These are phyloP conservation scores for Limnephilus rhombicus DNA, from an alignment of 2,888 invertebrate species.

Conservation along the genomic window DNA sequence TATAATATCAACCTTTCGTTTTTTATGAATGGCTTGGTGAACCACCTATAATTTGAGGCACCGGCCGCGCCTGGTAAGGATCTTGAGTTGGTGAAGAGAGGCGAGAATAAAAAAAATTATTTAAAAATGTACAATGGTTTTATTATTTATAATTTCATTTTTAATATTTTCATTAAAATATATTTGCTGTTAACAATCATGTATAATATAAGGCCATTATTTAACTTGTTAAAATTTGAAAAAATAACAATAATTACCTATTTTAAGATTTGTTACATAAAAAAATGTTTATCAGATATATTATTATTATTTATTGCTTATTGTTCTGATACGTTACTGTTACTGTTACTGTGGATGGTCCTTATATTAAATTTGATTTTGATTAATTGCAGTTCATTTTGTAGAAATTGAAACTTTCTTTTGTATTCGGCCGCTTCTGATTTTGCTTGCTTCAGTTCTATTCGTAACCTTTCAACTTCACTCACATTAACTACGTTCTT, in stretches of 20 bases:
- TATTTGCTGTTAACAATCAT: conserved; percentile 30
- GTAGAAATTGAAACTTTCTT: conserved; percentile 71
- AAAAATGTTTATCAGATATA: neutral
- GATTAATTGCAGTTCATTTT: conserved; percentile 72
- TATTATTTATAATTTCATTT: neutral
- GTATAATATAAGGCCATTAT: conserved; percentile 34
- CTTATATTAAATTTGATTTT: conserved; percentile 70
- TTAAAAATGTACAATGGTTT: conserved; percentile 15
- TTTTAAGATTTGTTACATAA: neutral
- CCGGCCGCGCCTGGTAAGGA: no score
- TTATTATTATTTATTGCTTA: neutral
- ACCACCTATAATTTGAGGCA: no score
- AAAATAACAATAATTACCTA: conserved; percentile 28
- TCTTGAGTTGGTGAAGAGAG: no score
- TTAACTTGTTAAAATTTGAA: conserved; percentile 32
- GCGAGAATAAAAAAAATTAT: neutral
- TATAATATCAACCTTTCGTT: no score
- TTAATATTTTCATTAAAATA: neutral
- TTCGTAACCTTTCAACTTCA: conserved; percentile 70
- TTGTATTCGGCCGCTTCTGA: conserved; percentile 71
- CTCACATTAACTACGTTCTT: neutral
- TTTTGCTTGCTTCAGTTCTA: conserved; percentile 71
- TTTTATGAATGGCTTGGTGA: no score
- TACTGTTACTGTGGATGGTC: conserved; percentile 18
- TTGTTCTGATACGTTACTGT: neutral